These are phyloP conservation scores for Cryptomyrus ogoouensis DNA, from an alignment of 2,113 vertebrate species.

Conservation along the genomic window DNA sequence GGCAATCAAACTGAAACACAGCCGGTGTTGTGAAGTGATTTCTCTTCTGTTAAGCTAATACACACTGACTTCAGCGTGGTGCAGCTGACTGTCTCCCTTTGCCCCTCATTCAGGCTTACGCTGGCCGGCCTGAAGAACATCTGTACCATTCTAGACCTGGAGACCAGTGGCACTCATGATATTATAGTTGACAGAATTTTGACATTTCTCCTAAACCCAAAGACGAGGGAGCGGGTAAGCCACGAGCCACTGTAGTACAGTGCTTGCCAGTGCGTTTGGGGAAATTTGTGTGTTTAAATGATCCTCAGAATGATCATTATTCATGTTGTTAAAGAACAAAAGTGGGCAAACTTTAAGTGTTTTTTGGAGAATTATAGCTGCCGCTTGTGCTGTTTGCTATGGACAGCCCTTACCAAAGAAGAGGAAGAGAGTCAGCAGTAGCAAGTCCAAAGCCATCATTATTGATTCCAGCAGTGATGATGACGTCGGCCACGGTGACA, in stretches of 20 bases:
- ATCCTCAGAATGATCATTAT: background rate
- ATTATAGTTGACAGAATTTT: conserved; percentile 84
- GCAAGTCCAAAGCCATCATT: conserved; percentile 86
- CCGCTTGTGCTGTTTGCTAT: background rate
- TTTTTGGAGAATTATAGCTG: background rate
- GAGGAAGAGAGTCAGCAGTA: conserved; percentile 57
- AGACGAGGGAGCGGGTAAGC: conserved; percentile 85
- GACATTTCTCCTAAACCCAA: conserved; percentile 79
- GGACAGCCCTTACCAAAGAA: conserved; percentile 52
- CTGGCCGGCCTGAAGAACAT: conserved; percentile 76
- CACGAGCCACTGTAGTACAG: background rate
- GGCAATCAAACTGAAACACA: background rate
- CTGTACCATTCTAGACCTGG: conserved; percentile 86
- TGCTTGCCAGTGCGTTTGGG: background rate
- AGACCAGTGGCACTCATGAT: conserved; percentile 81
- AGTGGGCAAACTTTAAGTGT: background rate
- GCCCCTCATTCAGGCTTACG: conserved; percentile 38
- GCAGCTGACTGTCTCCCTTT: background rate
- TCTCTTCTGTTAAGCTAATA: background rate
- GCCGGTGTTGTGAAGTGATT: background rate
- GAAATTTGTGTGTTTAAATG: background rate
- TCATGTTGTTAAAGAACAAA: background rate
- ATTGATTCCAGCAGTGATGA: conserved; percentile 91
- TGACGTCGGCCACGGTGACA: conserved; percentile 71
- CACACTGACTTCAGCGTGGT: background rate